Evolutionary conservation across 2,113 vertebrate species (phyloP).

Genomic region (Vulpes vulpes): DNA sequence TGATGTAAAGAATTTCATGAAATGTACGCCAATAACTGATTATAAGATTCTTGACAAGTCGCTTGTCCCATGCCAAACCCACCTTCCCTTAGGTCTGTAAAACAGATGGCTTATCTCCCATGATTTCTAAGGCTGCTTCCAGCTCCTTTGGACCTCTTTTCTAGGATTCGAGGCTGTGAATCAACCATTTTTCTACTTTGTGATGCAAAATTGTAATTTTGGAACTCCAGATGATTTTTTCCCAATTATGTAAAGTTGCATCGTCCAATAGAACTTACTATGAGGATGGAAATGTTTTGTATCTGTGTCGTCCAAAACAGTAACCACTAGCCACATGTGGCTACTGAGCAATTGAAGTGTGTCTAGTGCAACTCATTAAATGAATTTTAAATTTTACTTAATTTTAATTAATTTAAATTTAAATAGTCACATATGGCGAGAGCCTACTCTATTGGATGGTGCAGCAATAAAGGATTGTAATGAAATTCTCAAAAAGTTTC

Average conservation of each 20-base stretch:
- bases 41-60: neutral
- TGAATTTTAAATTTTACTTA: conserved; percentile 47
- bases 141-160: neutral
- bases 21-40: neutral
- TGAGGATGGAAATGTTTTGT: neutral
- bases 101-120: neutral
- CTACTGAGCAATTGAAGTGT: neutral
- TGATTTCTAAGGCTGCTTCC: neutral
- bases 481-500: conserved; percentile 31
- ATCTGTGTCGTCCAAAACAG: neutral
- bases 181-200: neutral
- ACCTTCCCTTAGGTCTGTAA: neutral
- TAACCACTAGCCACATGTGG: neutral
- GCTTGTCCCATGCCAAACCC: no score
- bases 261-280: neutral
- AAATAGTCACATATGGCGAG: neutral
- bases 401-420: conserved; percentile 61
- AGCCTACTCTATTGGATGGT: neutral
- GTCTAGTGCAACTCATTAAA: neutral
- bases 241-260: neutral
- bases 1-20: neutral
- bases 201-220: neutral
- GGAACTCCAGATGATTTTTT: neutral
- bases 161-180: neutral
- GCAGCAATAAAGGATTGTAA: neutral